Percentiles rank a stretch among this genome's conserved stretches.
Conservation (phyloP, 1,140 invertebrate species). For the silkworm (Bombyx mori) region DNA sequence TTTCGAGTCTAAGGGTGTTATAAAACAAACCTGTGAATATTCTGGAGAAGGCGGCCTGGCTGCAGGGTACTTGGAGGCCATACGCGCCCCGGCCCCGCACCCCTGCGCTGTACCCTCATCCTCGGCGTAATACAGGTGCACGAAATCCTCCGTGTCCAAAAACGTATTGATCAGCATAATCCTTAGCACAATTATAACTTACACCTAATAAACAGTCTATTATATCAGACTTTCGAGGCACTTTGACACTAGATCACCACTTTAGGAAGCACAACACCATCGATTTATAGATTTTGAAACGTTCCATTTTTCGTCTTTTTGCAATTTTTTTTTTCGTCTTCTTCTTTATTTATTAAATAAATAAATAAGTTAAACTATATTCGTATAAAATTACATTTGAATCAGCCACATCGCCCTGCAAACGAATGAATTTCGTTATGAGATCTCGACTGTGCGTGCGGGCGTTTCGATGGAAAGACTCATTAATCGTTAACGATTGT, state of each 20-base stretch:
- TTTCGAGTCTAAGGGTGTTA: too few species aligned
- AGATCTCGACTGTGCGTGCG: too few species aligned
- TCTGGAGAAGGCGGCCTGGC: conserved; percentile 48
- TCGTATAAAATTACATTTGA: conserved; percentile 61
- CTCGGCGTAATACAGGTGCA: conserved; percentile 62
- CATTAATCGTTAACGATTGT: too few species aligned
- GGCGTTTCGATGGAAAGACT: too few species aligned
- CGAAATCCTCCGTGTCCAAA: conserved; percentile 67
- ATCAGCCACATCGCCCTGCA: conserved; percentile 3
- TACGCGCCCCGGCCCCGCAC: conserved; percentile 53
- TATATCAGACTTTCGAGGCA: conserved; percentile 44
- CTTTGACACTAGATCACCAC: conserved; percentile 43
- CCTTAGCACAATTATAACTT: conserved; percentile 30
- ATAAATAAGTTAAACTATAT: conserved; percentile 39
- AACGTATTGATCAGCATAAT: conserved; percentile 67
- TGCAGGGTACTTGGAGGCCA: conserved; percentile 53
- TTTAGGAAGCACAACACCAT: conserved; percentile 41
- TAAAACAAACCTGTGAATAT: conserved; percentile 43
- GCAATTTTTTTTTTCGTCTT: conserved; percentile 14
- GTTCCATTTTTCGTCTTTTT: conserved; percentile 41
- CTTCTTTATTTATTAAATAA: conserved; percentile 33
- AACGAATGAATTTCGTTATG: too few species aligned
- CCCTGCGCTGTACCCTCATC: conserved; percentile 55
- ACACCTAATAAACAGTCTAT: conserved; percentile 50
- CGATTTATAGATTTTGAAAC: conserved; percentile 37